Evolutionary conservation across 2,113 vertebrate species (phyloP), one percentile per base, ranked within the genome.

Genomic region (Haliaeetus leucogaster): DNA sequence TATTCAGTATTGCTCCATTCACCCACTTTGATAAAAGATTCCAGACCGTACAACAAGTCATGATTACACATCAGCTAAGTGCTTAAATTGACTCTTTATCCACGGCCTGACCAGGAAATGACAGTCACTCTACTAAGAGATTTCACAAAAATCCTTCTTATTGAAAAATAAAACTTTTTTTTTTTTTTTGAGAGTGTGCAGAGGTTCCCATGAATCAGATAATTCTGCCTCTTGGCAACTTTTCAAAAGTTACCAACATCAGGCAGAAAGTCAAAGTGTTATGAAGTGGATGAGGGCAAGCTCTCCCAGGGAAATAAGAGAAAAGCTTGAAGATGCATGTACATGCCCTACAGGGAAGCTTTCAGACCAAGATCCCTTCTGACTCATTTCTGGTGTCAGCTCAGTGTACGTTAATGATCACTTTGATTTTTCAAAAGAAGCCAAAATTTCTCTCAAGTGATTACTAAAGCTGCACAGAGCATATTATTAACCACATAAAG

Each of bases 381-480:
- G 53, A 92, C 34, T 95, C 47, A 84, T 93, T 91, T 94, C 77
- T 93, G 77, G 36, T 94, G 87, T 91, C 93, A 94, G 52, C 36
- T 84, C 73, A 56, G 10, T 52, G 47, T 66, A 97, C 93, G 34
- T 11, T 91, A 92, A 94, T 70, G 55, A 89, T 96, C 81, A 42
- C 52, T 95, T 66, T n/a, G 32, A 81, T 72, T 92, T 92, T 88
- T 72, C 65, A 67, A 76, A 82, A 91, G 91, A 91, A 79, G 52
- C 6, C 73, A 72, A 86, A 59, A 77, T 90, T 82, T 77, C 53
- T 82, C 71, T 86, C 61, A 79, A n/a, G 17, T 63, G 56, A 79
- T 79, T 89, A 48, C 43, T 89, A 56, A 81, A 95, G 47, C 43
- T 47, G 22, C 1, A 1, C 32, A 78, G 52, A 67, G 61, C 48